Conservation (phyloP, 1,140 invertebrate genomes). For the Littorina saxatilis region DNA sequence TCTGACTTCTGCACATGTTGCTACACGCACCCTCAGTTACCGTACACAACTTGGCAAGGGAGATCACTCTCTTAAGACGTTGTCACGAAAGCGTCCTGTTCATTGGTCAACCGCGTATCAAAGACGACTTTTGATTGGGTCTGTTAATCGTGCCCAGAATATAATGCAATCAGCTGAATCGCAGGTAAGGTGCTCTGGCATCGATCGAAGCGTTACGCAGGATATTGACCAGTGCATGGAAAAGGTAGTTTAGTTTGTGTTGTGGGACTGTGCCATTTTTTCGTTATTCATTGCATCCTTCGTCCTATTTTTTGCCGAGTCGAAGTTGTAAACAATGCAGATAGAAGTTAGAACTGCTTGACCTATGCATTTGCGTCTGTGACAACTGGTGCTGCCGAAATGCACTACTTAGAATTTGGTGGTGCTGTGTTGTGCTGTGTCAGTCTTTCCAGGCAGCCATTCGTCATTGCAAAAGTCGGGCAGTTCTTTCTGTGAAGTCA, state of each 20-base stretch:
- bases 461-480: not conserved
- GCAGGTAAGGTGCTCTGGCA: constrained; percentile 9
- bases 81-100: not conserved
- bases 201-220: not conserved
- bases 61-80: not conserved
- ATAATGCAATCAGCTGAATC: constrained; percentile 14
- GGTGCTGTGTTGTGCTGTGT: not conserved
- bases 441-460: not conserved
- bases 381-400: not conserved
- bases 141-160: not conserved
- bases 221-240: not conserved
- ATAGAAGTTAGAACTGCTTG: too few relatives aligned
- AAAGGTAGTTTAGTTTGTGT: not conserved
- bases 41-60: not conserved
- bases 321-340: not conserved
- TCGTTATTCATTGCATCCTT: not conserved
- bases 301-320: too few relatives aligned
- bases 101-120: not conserved
- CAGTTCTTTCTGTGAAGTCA: too few relatives aligned
- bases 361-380: not conserved
- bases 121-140: constrained; percentile 23
- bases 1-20: too few relatives aligned
- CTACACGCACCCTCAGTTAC: not conserved
- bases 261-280: not conserved
- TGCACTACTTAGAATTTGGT: not conserved